Evolutionary conservation across 2,888 invertebrate species (phyloP).

Genomic region (Chrysotoxum bicinctum): DNA sequence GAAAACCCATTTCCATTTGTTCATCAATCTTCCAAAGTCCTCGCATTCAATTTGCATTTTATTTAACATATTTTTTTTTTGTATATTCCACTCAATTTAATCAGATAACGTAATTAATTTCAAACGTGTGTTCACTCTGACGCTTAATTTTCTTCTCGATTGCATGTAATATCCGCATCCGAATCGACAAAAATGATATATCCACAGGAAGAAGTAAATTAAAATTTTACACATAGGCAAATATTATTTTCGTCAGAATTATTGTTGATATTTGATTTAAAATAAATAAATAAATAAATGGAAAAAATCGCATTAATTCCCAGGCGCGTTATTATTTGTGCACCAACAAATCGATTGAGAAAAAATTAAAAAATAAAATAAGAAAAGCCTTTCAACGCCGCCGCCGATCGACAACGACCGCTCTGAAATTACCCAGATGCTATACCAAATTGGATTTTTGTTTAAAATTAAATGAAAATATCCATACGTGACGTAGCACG

Average conservation of each 20-base stretch:
- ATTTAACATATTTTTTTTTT: not conserved
- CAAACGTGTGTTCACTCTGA: not conserved
- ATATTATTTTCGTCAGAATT: conserved; percentile 25
- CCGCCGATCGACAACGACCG: not conserved
- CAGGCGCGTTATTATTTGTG: not conserved
- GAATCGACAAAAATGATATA: conserved; percentile 11
- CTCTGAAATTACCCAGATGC: conserved; percentile 33
- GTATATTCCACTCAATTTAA: conserved; percentile 7
- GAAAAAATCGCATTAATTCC: not conserved
- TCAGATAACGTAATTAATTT: conserved; percentile 27
- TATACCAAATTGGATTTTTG: conserved; percentile 36
- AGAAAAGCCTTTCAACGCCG: not conserved
- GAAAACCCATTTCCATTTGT: not conserved
- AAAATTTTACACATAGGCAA: conserved; percentile 42
- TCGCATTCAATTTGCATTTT: conserved; percentile 4
- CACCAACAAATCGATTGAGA: not conserved
- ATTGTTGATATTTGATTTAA: conserved; percentile 34
- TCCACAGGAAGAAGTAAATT: conserved; percentile 46
- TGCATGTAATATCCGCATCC: conserved; percentile 10
- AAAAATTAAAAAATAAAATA: not conserved
- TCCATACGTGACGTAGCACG: not conserved
- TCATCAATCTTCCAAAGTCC: not conserved
- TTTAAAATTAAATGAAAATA: conserved; percentile 37
- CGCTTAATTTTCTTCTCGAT: conserved; percentile 9
- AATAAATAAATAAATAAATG: conserved; percentile 19